phyloP scores from a whole-genome alignment of 2,888 invertebrate genomes.

The Pseudanteris insignis region DNA sequence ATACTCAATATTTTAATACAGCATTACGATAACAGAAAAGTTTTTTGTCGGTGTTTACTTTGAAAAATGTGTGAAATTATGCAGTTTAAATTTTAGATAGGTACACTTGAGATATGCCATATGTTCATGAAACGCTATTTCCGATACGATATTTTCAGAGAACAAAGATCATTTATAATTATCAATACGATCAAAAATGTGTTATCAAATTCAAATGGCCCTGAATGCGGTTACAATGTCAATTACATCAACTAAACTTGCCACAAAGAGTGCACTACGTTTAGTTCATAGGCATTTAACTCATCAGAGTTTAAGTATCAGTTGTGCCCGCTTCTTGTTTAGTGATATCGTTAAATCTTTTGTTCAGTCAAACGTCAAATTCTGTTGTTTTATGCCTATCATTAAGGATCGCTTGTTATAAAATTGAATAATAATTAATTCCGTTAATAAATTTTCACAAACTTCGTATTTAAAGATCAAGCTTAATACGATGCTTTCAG shows the following conservation, averaged over 20 bases:
- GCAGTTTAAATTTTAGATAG: neutral
- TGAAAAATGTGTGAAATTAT: too few species aligned
- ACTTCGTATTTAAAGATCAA: too few species aligned
- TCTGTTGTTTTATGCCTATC: conserved; percentile 8
- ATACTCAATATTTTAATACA: too few species aligned
- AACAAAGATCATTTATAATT: too few species aligned
- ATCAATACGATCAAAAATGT: too few species aligned
- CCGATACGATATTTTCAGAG: conserved; percentile 9
- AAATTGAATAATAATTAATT: too few species aligned
- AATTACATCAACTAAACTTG: conserved; percentile 54
- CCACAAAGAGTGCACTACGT: conserved; percentile 37
- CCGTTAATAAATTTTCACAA: too few species aligned
- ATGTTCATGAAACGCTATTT: too few species aligned
- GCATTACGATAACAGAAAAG: too few species aligned
- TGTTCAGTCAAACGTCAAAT: conserved; percentile 1
- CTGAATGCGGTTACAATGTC: conserved; percentile 58
- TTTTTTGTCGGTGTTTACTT: too few species aligned
- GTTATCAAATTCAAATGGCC: conserved; percentile 46
- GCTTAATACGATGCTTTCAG: too few species aligned
- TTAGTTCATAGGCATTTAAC: conserved; percentile 42
- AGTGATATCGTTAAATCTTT: conserved; percentile 24
- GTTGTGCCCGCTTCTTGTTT: conserved; percentile 28
- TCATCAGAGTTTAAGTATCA: conserved; percentile 40
- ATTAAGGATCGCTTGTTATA: conserved; percentile 3
- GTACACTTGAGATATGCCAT: neutral